Evolutionary conservation across 2,113 vertebrate genomes (phyloP), one percentile per base, ranked within the genome.

Genomic region (Myotis yumanensis): DNA sequence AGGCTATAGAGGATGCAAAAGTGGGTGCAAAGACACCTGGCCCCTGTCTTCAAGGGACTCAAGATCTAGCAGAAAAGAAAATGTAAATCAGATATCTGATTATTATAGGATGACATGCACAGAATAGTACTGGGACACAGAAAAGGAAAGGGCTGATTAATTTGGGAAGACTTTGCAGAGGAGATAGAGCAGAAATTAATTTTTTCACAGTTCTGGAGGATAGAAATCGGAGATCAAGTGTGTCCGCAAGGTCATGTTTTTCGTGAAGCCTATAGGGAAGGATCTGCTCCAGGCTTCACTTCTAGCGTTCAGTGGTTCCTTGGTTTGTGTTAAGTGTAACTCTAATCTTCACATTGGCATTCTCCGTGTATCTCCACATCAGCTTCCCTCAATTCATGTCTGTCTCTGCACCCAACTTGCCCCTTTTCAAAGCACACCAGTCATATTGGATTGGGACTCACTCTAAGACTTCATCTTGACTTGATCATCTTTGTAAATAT

Each of bases 261-360:
- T 5, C 28, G 43, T 14, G 43, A 30, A 72, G 43, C 0, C 11
- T 2, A 22, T 6, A 1, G 28, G 8, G 22, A 43, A 66, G 23
- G 12, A 25, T 54, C 46, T 25, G 14, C n/a, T 48, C 16, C 32
- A 7, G 30, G 20, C 14, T 72, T 68, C 25, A 46, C 62, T 54
- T 43, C 32, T 17, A 30, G 23, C 11, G 4, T 15, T 12, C 0
- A 2, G 22, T 12, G 11, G 17, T 15, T 43, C 51, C 17, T 59
- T 16, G 46, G 25, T 66, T 66, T 85, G 72, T 80, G 79, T 17
- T 14, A 10, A 77, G 43, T 14, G 18, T 25, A 30, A 30, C 22
- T 18, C 12, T 3, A 11, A 17, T 35, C 62, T 66, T 35, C 18
- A 14, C 1, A 0, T 4, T 4, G 37, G 22, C 3, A 0, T 59